Evolutionary conservation across 2,113 vertebrate species (phyloP).

Genomic region (Colius striatus): DNA sequence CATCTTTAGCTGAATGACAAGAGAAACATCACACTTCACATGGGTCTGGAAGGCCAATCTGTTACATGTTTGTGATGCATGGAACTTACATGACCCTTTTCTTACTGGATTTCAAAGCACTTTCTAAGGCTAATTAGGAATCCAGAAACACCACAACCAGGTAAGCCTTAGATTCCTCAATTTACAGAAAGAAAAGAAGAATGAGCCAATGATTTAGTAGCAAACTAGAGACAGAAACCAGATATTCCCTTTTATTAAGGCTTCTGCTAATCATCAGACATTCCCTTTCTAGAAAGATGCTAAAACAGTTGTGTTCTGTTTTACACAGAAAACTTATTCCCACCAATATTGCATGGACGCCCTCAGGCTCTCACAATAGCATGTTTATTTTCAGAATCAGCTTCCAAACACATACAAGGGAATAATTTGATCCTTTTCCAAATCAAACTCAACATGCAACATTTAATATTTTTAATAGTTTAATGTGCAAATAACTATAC

Average conservation of each 20-base stretch:
- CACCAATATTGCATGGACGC: neutral
- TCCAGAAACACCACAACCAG: neutral
- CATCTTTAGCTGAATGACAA: neutral
- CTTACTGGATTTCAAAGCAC: neutral
- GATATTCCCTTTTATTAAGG: neutral
- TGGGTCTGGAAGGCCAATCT: neutral
- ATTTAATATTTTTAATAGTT: constrained; percentile 62
- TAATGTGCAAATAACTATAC: constrained; percentile 67
- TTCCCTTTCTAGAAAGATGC: neutral
- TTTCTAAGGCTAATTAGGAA: neutral
- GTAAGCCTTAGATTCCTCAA: neutral
- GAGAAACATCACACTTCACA: neutral
- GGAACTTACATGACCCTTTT: neutral
- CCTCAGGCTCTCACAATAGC: neutral
- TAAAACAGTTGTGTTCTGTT: neutral
- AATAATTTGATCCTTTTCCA: constrained; percentile 55
- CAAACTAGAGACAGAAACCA: neutral
- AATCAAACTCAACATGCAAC: constrained; percentile 19
- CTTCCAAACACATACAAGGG: neutral
- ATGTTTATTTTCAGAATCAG: neutral
- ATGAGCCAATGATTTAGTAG: neutral
- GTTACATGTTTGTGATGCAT: neutral
- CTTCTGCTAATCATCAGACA: neutral
- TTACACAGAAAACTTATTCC: neutral
- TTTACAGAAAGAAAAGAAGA: neutral